Evolutionary conservation across 2,113 vertebrate genomes (phyloP).

Genomic region (Prietella phreatophila): DNA sequence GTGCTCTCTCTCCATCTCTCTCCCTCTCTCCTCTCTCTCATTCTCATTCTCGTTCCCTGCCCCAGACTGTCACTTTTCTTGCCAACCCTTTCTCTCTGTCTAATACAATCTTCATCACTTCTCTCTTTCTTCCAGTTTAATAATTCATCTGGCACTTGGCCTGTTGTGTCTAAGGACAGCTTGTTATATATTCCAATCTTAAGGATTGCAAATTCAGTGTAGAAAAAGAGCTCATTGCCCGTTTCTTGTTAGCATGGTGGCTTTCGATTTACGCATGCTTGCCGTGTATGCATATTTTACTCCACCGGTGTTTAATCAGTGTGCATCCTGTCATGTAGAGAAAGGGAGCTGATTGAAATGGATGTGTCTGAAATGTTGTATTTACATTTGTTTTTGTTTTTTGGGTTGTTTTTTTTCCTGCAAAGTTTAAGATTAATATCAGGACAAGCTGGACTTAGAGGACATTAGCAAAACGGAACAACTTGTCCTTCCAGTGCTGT

Average conservation of each 20-base stretch:
- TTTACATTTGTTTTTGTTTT: neutral
- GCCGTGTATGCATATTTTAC: neutral
- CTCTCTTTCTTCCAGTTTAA: slow-evolving; percentile 3
- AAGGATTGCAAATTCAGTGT: neutral
- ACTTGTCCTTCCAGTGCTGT: neutral
- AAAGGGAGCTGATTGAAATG: neutral
- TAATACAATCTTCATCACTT: slow-evolving; percentile 27
- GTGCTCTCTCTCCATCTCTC: neutral
- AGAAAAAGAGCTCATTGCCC: neutral
- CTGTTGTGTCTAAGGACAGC: slow-evolving; percentile 7
- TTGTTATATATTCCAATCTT: slow-evolving; percentile 18
- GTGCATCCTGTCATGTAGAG: too few species aligned
- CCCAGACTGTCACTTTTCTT: neutral
- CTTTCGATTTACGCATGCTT: slow-evolving; percentile 2
- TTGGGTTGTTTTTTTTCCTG: neutral
- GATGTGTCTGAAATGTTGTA: neutral
- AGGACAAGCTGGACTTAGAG: neutral
- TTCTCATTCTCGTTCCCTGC: neutral
- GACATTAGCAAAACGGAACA: neutral
- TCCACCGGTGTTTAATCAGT: neutral
- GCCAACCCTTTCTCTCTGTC: slow-evolving; percentile 10
- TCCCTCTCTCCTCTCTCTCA: slow-evolving; percentile 1
- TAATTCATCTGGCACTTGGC: slow-evolving; percentile 8
- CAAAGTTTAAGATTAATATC: neutral
- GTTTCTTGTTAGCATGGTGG: neutral